Evolutionary conservation across 2,113 vertebrate genomes (phyloP), one percentile per base, ranked within the genome.

Genomic region (Kryptolebias marmoratus): DNA sequence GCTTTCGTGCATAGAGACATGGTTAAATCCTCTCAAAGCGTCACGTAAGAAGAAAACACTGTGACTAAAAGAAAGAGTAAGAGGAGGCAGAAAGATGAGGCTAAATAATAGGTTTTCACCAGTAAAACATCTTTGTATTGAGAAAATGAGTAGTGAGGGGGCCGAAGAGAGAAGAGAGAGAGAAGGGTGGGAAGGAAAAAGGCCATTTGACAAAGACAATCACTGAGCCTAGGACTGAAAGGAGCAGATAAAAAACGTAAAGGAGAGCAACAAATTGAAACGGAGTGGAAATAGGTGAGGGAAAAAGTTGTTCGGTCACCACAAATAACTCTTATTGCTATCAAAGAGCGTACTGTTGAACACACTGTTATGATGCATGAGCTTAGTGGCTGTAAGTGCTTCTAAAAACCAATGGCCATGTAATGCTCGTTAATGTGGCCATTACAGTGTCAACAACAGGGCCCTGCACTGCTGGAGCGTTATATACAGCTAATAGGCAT

Each of bases 361-460:
- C 79, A 80, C 71, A 67, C 57, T 85, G 79, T 81, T 87, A 83
- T 91, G 88, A 92, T 90, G 86, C 88, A 89, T 73, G 79, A 80
- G 82, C 80, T 73, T 73, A 58, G 67, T 64, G 78, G 79, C 87
- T 68, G 79, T 85, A 81, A 89, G 83, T 80, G 60, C 75, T 90
- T 87, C 79, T 84, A 87, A 91, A 91, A 92, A 87, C 88, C 89
- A 91, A 87, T 85, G 87, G 77, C 89, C 90, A 77, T 88, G 85
- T 93, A 89, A 90, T 86, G 85, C 79, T 88, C 75, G 70, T 90
- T 88, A 93, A 93, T 88, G 90, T 88, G 68, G 71, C 77, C 89
- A 88, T 90, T 92, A 90, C 61, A 75, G 81, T 75, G 77, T 81
- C 68, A 68, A 71, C 83, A 61, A 81, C 56, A 64, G 83, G 55